These are phyloP conservation scores for Halichondria panicea DNA, from an alignment of 37 sponge, comb jelly and placozoan species.

Conservation along the genomic window DNA sequence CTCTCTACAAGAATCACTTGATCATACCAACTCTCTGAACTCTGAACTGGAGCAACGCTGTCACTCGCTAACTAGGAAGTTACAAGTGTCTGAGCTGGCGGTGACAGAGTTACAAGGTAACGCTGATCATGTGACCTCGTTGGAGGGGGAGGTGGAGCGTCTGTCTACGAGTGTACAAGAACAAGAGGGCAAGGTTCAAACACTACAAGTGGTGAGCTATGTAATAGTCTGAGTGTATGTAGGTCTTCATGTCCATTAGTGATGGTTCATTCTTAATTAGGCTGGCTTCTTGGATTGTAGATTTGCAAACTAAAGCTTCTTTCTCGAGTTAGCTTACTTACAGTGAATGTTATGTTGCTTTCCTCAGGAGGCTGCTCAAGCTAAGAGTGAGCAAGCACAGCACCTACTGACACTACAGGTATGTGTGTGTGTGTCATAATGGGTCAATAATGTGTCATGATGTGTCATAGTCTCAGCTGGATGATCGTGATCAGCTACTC, in stretches of 20 bases:
- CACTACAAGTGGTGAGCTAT: slow-evolving; percentile 38
- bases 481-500: too few species aligned
- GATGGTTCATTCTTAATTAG: too few species aligned
- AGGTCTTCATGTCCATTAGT: not conserved
- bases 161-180: slow-evolving; percentile 3
- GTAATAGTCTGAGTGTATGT: not conserved
- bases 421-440: too few species aligned
- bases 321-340: too few species aligned
- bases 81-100: slow-evolving; percentile 17
- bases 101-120: slow-evolving; percentile 32
- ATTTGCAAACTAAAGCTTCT: too few species aligned
- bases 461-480: too few species aligned
- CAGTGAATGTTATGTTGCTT: too few species aligned
- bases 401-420: too few species aligned
- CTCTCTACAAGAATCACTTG: not conserved
- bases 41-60: slow-evolving; percentile 11
- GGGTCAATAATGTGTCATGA: too few species aligned
- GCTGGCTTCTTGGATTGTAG: too few species aligned
- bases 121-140: slow-evolving; percentile 7
- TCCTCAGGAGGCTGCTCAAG: too few species aligned
- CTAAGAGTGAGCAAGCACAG: too few species aligned
- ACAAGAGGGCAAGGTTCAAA: not conserved
- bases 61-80: slow-evolving; percentile 17
- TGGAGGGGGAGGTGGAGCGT: slow-evolving; percentile 31
- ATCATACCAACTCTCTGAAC: not conserved